phyloP scores from a whole-genome alignment of 2,888 invertebrate genomes.

The Allacma fusca region DNA sequence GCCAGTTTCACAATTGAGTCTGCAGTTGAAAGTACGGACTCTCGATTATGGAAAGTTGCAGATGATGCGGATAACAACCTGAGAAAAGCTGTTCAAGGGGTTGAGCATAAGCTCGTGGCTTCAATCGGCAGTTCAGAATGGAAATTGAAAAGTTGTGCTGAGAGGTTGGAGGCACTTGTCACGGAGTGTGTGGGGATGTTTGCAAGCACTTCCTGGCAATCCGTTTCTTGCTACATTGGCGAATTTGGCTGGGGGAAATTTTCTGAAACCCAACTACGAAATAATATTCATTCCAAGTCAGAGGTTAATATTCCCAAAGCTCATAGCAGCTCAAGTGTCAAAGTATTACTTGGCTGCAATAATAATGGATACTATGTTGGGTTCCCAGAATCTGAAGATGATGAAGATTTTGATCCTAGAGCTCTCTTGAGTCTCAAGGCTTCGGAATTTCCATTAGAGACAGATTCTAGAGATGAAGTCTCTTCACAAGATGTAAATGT shows the following conservation, averaged over 20 bases:
- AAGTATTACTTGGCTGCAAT: slow-evolving; percentile 23
- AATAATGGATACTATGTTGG: slow-evolving; percentile 28
- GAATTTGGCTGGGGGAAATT: background rate
- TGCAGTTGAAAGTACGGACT: slow-evolving; percentile 26
- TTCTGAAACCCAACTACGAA: background rate
- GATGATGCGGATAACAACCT: slow-evolving; percentile 34
- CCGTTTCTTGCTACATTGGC: background rate
- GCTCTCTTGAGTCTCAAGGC: background rate
- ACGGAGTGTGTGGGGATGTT: slow-evolving; percentile 8
- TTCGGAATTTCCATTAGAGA: background rate
- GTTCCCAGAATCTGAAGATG: slow-evolving; percentile 32
- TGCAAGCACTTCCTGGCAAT: slow-evolving; percentile 4
- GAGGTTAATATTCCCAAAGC: slow-evolving; percentile 19
- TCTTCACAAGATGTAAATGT: background rate
- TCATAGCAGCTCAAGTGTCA: slow-evolving; percentile 2
- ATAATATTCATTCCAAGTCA: background rate
- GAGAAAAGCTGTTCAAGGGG: slow-evolving; percentile 12
- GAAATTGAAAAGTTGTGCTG: slow-evolving; percentile 34
- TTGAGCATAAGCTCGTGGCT: slow-evolving; percentile 14
- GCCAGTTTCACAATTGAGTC: slow-evolving; percentile 31
- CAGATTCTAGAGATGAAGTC: background rate
- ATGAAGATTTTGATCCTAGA: slow-evolving; percentile 12
- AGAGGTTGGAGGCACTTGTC: slow-evolving; percentile 1
- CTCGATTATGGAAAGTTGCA: slow-evolving; percentile 31
- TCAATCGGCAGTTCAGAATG: slow-evolving; percentile 14